phyloP scores from a whole-genome alignment of 2,888 invertebrate genomes.

The Xanthorhoe designata region DNA sequence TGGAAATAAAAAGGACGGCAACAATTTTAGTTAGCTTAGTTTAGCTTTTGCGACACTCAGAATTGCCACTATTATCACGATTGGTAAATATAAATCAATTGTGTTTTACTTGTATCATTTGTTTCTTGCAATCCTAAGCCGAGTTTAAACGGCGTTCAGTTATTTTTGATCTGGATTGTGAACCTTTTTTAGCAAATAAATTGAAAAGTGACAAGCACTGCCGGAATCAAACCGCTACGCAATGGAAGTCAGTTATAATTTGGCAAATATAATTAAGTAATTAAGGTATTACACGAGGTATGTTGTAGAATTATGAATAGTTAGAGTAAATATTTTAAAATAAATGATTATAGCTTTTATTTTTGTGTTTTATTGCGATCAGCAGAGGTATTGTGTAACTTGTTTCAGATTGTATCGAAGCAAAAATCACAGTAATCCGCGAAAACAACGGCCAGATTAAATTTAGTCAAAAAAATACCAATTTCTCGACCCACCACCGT shows the following conservation, averaged over 20 bases:
- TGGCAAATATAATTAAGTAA: conserved; percentile 20
- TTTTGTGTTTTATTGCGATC: conserved; percentile 21
- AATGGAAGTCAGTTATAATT: conserved; percentile 24
- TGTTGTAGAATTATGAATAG: conserved; percentile 32
- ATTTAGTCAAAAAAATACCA: no score
- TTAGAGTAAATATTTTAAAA: conserved; percentile 38
- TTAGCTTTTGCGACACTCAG: no score
- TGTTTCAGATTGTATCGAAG: no score
- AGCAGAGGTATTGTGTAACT: no score
- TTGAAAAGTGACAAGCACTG: conserved; percentile 23
- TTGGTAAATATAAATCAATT: no score
- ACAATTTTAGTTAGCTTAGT: no score
- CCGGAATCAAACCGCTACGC: conserved; percentile 20
- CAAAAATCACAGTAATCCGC: no score
- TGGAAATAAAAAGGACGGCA: no score
- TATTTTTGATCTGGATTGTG: conserved; percentile 4
- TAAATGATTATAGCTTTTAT: conserved; percentile 36
- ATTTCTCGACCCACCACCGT: no score
- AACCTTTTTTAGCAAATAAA: conserved; percentile 6
- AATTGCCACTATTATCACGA: no score
- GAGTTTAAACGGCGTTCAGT: neutral
- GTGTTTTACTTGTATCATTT: neutral
- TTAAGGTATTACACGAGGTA: conserved; percentile 19
- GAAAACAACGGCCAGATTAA: no score
- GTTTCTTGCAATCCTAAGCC: neutral